Conservation (phyloP, 2,888 invertebrate genomes). For the Gerosis bhagava region DNA sequence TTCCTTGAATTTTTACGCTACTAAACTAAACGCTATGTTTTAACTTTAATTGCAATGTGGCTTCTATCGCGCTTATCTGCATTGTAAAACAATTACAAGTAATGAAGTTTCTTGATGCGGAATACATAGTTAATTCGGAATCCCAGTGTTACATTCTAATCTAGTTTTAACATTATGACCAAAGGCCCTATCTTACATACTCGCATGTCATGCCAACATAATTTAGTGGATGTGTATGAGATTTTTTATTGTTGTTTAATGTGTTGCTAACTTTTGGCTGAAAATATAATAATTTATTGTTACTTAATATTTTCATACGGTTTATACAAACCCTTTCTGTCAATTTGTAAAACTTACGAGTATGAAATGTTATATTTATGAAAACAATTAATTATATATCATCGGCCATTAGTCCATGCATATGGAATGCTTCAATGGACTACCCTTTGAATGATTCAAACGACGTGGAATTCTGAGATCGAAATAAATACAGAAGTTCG, state of each 20-base stretch:
- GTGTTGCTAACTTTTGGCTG: conserved; percentile 48
- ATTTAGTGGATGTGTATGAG: conserved; percentile 24
- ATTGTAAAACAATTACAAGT: conserved; percentile 1
- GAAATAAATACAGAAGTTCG: no score
- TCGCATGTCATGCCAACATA: conserved; percentile 70
- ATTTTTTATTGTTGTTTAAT: conserved; percentile 46
- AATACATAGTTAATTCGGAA: conserved; percentile 3
- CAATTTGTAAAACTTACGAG: no score
- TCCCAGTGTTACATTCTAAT: not conserved
- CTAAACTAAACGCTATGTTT: no score
- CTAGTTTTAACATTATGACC: conserved; percentile 31
- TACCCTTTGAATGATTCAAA: conserved; percentile 40
- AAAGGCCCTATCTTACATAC: conserved; percentile 17
- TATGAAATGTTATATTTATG: not conserved
- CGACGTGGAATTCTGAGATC: conserved; percentile 49
- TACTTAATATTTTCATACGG: no score
- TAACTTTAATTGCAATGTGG: not conserved
- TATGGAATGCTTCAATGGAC: conserved; percentile 55
- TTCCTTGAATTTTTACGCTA: no score
- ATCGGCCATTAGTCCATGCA: conserved; percentile 44
- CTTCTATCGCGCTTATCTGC: conserved; percentile 10
- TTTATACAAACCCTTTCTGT: no score
- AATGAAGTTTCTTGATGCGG: conserved; percentile 10
- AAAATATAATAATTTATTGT: conserved; percentile 16
- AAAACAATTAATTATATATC: conserved; percentile 5